Base-by-base conservation (phyloP, 2,888 invertebrate species). In the Osmoderma eremita region DNA sequence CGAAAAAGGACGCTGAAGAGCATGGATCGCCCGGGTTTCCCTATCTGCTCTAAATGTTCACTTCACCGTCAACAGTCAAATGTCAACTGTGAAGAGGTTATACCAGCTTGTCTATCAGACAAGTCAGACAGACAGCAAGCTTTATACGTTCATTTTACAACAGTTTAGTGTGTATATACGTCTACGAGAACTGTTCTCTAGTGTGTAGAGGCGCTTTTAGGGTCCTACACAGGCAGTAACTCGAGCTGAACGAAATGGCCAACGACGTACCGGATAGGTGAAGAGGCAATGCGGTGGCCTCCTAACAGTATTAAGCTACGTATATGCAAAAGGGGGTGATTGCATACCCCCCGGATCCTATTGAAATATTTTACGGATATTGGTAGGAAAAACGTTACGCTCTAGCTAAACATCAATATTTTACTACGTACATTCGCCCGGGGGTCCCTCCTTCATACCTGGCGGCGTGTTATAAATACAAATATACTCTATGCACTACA, bases 81-180 rank as follows among this genome's bases (percentile, higher is more conserved):
- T 65, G 65, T 65, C 65, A 65, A 61, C 65, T 56, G 56, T 56
- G 56, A 65, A 50, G 65, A 65, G 30, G 65, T 65, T 58, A 48
- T 48, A 65, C 65, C 49, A 58, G 50, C 58, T 74, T 75, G 69
- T 78, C 77, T 78, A 79, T 78, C 77, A 78, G 76, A 75, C 78
- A n/a, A n/a, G n/a, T n/a, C n/a, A 74, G 77, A 75, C 78, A 77
- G 80, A 78, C 80, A 77, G 79, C 76, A 79, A 79, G 79, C 77
- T 82, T 81, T 82, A 82, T 82, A 81, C 79, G 81, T 80, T 80
- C 81, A 82, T 82, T 82, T 81, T 81, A 81, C 81, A 82, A 79
- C 80, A 82, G 80, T 82, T 81, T 80, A 80, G 79, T 78, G 73
- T 76, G 75, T 75, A 67, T 69, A 65, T 63, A 67, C 58, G 62